Conservation (phyloP, 2,113 vertebrate species). For the Eurystomus gularis region DNA sequence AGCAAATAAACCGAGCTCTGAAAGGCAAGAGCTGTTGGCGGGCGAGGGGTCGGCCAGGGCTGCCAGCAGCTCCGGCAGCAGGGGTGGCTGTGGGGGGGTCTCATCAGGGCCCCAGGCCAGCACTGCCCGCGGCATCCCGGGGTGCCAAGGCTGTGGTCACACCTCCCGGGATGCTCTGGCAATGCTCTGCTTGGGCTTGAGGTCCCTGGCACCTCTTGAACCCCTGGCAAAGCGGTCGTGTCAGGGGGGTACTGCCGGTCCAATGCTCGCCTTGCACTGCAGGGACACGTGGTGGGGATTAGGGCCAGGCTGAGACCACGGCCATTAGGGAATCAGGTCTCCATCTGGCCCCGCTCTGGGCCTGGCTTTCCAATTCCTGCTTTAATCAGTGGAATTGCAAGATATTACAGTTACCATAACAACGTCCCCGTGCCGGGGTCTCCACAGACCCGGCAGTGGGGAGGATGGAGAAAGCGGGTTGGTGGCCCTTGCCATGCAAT, state of each 20-base stretch:
- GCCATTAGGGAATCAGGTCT: constrained; percentile 68
- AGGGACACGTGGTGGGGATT: constrained; percentile 27
- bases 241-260: rapidly evolving
- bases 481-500: rapidly evolving
- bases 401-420: constrained; percentile 58
- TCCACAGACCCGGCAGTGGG: rapidly evolving
- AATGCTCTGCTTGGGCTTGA: rapidly evolving
- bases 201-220: background rate
- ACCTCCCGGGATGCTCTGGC: background rate
- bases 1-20: background rate
- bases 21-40: rapidly evolving
- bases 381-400: constrained; percentile 61
- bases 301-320: background rate
- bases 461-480: rapidly evolving
- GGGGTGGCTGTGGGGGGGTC: rapidly evolving
- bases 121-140: rapidly evolving
- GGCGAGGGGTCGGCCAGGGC: rapidly evolving
- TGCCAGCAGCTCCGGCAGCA: background rate
- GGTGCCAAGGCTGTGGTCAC: background rate
- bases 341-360: constrained; percentile 47
- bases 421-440: background rate
- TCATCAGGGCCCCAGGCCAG: background rate
- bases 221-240: rapidly evolving
- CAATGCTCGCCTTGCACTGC: background rate
- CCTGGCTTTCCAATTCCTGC: constrained; percentile 21